Evolutionary conservation across 2,888 invertebrate genomes (phyloP), one percentile per base, ranked within the genome.

Genomic region (Troides oblongomaculatus): DNA sequence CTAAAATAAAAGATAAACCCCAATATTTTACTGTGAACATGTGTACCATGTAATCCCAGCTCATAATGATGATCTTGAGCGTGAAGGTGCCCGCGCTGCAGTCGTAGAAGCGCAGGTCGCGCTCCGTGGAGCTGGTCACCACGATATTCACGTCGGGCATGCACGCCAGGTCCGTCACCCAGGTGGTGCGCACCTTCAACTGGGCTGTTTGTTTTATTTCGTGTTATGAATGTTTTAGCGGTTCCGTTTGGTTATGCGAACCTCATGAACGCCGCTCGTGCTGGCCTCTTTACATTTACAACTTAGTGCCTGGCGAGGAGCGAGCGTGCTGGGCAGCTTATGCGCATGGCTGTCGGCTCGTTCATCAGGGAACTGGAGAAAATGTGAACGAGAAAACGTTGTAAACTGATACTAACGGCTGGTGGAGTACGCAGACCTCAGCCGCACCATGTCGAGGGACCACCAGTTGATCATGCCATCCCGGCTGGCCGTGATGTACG

Each of bases 41-140:
- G 14, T 3, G 2, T 25, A 62, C 92, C 91, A 91, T 94, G 74
- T 93, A 89, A 62, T 95, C 94, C 83, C 96, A 93, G 71, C 95
- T 95, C 0, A 94, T 94, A 73, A 97, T 94, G 74, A 95, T 92
- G 68, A 96, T 93, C 76, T 96, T 93, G 60, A 96, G 88, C 58
- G 95, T 94, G 83, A 97, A 97, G 68, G 95, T 96, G 70, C 94
- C 94, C 8, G 95, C 96, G 25, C 95, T 94, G 62, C 95, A 95
- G 82, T 97, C 97, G 81, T 97, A 97, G 85, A 97, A 96, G 74
- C 96, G 94, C 61, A 97, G 86, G 81, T 97, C 97, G 21, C 96
- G 89, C 85, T 97, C 96, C 0, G 96, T 95, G 21, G 97, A 96
- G 70, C 96, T 94, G 17, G 96, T 95, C 72, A 96, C 96, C 23